phyloP scores from a whole-genome alignment of 2,888 invertebrate genomes.

The Isotomurus palustris region DNA sequence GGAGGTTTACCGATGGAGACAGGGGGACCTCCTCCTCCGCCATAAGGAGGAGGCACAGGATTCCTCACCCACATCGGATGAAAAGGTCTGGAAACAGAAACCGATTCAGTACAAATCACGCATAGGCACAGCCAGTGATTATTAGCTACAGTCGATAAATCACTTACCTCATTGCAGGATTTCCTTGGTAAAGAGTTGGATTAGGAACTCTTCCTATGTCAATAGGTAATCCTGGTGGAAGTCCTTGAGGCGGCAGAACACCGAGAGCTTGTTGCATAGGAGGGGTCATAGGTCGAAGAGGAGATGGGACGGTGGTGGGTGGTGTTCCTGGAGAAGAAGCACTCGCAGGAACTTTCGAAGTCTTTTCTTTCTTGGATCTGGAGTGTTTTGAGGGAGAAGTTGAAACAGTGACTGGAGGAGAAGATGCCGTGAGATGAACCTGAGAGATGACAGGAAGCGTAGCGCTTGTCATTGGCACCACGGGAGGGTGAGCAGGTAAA shows the following conservation, averaged over 20 bases:
- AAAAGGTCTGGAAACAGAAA: constrained; percentile 21
- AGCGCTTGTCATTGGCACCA: no score
- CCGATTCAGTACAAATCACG: neutral
- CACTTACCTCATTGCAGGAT: constrained; percentile 33
- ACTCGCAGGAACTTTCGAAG: neutral
- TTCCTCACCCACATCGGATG: constrained; percentile 39
- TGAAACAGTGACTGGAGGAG: neutral
- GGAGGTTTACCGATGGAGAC: constrained; percentile 42
- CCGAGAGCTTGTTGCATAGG: constrained; percentile 23
- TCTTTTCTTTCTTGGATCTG: constrained; percentile 15
- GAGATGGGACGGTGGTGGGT: constrained; percentile 6
- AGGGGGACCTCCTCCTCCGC: constrained; percentile 18
- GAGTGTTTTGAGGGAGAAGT: neutral
- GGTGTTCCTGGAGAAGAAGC: constrained; percentile 1
- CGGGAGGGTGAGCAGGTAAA: no score
- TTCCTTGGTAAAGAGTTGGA: constrained; percentile 33
- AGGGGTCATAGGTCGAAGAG: constrained; percentile 16
- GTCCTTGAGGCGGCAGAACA: neutral
- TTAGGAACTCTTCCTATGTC: constrained; percentile 37
- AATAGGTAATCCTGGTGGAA: constrained; percentile 22
- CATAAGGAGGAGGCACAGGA: constrained; percentile 35
- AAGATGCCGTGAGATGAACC: constrained; percentile 1
- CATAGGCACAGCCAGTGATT: no score
- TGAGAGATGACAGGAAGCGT: no score
- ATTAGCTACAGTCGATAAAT: neutral